Evolutionary conservation across 2,888 invertebrate genomes (phyloP).

Genomic region (Eupithecia abbreviata): DNA sequence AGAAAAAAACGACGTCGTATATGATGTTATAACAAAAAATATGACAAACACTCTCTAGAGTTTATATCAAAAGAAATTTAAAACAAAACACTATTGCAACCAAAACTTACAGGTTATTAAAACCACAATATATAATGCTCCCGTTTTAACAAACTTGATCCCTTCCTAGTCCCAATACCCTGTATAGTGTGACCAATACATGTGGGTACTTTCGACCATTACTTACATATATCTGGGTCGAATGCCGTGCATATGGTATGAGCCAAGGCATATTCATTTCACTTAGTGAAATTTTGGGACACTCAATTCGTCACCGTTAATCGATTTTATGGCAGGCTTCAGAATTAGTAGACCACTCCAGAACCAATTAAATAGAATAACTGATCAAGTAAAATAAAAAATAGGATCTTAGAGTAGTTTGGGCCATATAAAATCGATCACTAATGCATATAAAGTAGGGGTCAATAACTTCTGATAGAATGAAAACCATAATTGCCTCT

Average conservation of each 20-base stretch:
- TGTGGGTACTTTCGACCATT: slow-evolving; percentile 45
- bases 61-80: neutral
- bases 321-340: neutral
- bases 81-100: neutral
- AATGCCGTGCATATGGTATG: slow-evolving; percentile 66
- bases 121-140: neutral
- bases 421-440: slow-evolving; percentile 17
- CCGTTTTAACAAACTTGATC: slow-evolving; percentile 44
- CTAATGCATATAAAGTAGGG: slow-evolving; percentile 23
- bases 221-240: slow-evolving; percentile 47
- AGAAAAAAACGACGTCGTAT: too few relatives aligned
- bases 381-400: neutral
- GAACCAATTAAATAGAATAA: neutral
- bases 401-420: neutral
- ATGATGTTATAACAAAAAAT: too few relatives aligned
- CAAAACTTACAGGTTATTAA: neutral
- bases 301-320: slow-evolving; percentile 14
- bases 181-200: slow-evolving; percentile 41
- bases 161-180: slow-evolving; percentile 54
- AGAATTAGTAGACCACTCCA: neutral
- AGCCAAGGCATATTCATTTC: slow-evolving; percentile 56
- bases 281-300: slow-evolving; percentile 56
- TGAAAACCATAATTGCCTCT: slow-evolving; percentile 21
- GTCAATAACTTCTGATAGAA: slow-evolving; percentile 36
- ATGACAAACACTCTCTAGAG: neutral